Evolutionary conservation across 2,888 invertebrate genomes (phyloP), one percentile per base, ranked within the genome.

Genomic region (Yponomeuta plumbellus): DNA sequence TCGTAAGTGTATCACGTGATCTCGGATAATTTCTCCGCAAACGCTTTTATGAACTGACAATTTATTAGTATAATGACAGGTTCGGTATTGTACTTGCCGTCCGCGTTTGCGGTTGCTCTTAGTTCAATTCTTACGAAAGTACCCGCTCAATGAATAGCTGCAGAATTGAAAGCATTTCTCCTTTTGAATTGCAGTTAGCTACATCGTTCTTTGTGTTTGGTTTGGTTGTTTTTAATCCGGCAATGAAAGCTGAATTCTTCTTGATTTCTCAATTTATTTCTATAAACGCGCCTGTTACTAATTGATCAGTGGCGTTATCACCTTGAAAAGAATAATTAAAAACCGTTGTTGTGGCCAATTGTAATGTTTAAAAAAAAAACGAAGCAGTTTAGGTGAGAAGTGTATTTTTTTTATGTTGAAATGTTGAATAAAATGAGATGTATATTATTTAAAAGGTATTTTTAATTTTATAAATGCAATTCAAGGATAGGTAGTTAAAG

Each of bases 11-110:
- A 52, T 52, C 44, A 52, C 44, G 44, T 52, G 44, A 52, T 52
- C 17, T 52, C 44, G 17, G 17, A 52, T 52, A 52, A 52, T 52
- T 52, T 52, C 44, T 52, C 44, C 44, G 44, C 44, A 17, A 52
- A 52, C 44, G 44, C 44, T 52, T 52, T 52, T 52, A 52, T 52
- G 44, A 52, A 52, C 44, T 52, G 13, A 52, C 44, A 52, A 52
- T 52, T 52, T 52, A 52, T 52, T 17, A 52, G 13, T 17, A 3
- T 52, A 52, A 52, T 52, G 44, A 52, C 17, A 52, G 44, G 44
- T 52, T 52, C 17, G 1, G 44, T 17, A 52, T 52, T 52, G 44
- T 52, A 17, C 17, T 52, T 52, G 44, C 17, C 3, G 13, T 17
- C 44, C 4, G 44, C 44, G 13, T 17, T 17, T 13, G 17, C 17